Conservation (phyloP, 2,797 vertebrate genomes). For the Sandelia bainsii region DNA sequence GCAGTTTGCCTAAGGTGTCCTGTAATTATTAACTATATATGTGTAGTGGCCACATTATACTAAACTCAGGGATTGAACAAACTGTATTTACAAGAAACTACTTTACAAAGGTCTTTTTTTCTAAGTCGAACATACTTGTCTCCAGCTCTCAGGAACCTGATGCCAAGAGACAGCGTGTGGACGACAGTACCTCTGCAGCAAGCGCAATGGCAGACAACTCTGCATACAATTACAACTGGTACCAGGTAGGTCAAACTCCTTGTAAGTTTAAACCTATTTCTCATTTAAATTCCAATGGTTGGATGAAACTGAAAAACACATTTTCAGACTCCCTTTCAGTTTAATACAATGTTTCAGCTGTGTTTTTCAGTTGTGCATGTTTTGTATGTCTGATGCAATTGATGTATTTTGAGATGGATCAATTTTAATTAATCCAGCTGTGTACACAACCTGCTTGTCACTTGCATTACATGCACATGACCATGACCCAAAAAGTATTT, state of each 20-base stretch:
- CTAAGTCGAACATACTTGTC: conserved; percentile 3
- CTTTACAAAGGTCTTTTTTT: neutral
- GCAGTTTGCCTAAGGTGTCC: neutral
- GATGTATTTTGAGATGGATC: too few species aligned
- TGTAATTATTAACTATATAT: neutral
- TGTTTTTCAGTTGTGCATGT: too few species aligned
- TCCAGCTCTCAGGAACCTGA: conserved; percentile 92
- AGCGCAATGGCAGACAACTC: conserved; percentile 89
- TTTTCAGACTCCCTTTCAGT: too few species aligned
- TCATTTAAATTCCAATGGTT: neutral
- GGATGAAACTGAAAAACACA: neutral
- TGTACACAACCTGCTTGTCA: too few species aligned
- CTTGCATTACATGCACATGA: too few species aligned
- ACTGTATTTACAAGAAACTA: neutral
- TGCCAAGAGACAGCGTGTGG: conserved; percentile 90
- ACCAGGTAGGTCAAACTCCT: conserved; percentile 87
- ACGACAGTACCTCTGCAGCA: conserved; percentile 82
- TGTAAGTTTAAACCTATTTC: too few species aligned
- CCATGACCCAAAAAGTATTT: too few species aligned
- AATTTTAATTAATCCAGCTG: too few species aligned
- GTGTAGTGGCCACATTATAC: neutral
- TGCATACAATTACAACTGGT: conserved; percentile 98
- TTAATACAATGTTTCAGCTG: too few species aligned
- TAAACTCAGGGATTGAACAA: fast-evolving
- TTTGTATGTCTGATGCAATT: too few species aligned